These are phyloP conservation scores for Drosophila subobscura DNA, from an alignment of 1,140 invertebrate genomes.

Conservation along the genomic window DNA sequence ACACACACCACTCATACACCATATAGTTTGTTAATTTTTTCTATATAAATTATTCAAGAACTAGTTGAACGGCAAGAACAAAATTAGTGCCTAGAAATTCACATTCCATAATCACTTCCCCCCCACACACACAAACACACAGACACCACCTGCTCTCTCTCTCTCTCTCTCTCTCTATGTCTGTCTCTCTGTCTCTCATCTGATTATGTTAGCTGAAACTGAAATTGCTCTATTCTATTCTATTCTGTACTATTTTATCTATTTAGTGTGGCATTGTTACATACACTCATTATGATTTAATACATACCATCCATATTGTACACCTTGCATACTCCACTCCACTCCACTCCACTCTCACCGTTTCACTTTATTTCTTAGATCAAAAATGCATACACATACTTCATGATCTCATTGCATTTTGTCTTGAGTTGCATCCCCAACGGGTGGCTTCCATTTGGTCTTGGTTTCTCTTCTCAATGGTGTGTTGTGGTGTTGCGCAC, in stretches of 20 bases:
- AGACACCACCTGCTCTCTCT: no score
- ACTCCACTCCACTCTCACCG: conserved; percentile 18
- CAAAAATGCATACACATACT: neutral
- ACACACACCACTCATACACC: neutral
- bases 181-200: neutral
- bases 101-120: conserved; percentile 15
- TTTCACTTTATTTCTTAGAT: conserved; percentile 30
- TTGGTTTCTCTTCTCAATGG: conserved; percentile 14
- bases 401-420: conserved; percentile 51
- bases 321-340: neutral
- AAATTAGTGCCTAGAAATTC: conserved; percentile 39
- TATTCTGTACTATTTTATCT: conserved; percentile 27
- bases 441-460: conserved; percentile 23
- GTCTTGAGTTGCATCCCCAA: conserved; percentile 58
- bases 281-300: conserved; percentile 22
- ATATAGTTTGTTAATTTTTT: conserved; percentile 33
- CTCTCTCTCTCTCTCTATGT: no score
- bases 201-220: conserved; percentile 26
- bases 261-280: conserved; percentile 45
- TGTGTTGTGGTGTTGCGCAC: neutral
- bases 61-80: conserved; percentile 45
- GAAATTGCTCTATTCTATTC: conserved; percentile 15
- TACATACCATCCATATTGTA: neutral
- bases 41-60: conserved; percentile 43
- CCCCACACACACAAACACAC: neutral